These are phyloP conservation scores for Cyanoderma ruficeps DNA, from an alignment of 2,113 vertebrate genomes.

Conservation along the genomic window DNA sequence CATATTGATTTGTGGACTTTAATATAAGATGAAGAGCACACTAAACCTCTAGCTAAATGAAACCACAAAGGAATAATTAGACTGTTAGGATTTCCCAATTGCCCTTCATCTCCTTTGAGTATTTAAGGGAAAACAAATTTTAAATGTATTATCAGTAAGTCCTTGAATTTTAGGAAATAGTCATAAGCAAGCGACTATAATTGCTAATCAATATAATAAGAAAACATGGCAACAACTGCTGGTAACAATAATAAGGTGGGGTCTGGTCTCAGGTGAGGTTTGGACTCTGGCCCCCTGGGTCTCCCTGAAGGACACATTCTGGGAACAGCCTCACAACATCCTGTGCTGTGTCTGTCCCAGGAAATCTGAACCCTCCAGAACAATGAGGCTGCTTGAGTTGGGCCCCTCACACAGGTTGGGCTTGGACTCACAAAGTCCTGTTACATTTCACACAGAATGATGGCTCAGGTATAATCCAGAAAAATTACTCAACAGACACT, in stretches of 20 bases:
- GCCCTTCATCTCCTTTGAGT: neutral
- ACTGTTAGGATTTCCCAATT: neutral
- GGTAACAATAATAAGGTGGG: neutral
- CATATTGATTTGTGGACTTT: slow-evolving; percentile 17
- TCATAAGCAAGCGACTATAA: neutral
- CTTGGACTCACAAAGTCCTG: neutral
- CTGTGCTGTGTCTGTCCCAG: neutral
- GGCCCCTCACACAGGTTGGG: neutral
- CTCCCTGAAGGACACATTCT: neutral
- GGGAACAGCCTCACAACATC: neutral
- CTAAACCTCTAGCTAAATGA: slow-evolving; percentile 16
- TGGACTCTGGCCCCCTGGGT: neutral
- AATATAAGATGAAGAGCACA: slow-evolving; percentile 1
- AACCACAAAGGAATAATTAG: slow-evolving; percentile 7
- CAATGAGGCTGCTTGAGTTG: neutral
- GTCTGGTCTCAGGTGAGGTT: neutral
- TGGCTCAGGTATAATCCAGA: neutral
- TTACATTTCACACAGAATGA: neutral
- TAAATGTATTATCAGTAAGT: neutral
- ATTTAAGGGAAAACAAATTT: neutral
- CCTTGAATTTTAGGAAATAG: neutral
- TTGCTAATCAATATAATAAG: neutral
- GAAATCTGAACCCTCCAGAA: neutral
- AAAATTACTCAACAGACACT: neutral
- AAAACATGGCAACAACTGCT: neutral